Evolutionary conservation across 2,113 vertebrate genomes (phyloP).

Genomic region (Piaya cayana): DNA sequence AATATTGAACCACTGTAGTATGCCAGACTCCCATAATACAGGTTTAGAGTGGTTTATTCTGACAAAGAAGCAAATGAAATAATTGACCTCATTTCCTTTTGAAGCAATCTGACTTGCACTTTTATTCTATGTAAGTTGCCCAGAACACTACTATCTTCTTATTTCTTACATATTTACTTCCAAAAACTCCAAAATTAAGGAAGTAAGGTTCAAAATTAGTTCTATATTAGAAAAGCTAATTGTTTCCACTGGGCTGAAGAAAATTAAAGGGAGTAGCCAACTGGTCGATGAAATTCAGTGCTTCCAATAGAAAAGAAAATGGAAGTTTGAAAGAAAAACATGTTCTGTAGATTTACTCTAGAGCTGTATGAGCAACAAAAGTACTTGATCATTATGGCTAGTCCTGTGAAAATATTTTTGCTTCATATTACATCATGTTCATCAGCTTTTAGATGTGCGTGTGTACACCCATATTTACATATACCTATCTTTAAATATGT

Average conservation of each 20-base stretch:
- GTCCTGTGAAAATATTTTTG: neutral
- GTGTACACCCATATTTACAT: neutral
- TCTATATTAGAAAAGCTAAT: neutral
- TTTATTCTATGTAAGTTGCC: neutral
- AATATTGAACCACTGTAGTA: conserved; percentile 26
- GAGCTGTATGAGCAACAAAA: accelerated
- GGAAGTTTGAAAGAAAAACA: neutral
- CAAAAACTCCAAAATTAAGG: neutral
- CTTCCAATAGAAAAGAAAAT: neutral
- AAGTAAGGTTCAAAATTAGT: neutral
- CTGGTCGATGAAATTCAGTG: neutral
- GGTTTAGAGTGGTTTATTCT: conserved; percentile 5
- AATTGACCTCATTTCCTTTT: conserved; percentile 37
- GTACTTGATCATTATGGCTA: neutral
- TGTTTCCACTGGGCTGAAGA: neutral
- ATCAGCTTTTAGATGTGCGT: neutral
- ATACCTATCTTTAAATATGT: neutral
- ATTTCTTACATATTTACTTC: neutral
- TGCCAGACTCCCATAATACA: conserved; percentile 1
- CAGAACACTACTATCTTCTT: neutral
- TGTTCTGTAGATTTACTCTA: neutral
- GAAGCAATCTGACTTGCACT: neutral
- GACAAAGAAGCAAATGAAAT: conserved; percentile 54
- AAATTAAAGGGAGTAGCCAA: neutral
- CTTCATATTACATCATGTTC: neutral